Evolutionary conservation across 2,888 invertebrate species (phyloP), one percentile per base, ranked within the genome.

Genomic region (Daptonema setosum): DNA sequence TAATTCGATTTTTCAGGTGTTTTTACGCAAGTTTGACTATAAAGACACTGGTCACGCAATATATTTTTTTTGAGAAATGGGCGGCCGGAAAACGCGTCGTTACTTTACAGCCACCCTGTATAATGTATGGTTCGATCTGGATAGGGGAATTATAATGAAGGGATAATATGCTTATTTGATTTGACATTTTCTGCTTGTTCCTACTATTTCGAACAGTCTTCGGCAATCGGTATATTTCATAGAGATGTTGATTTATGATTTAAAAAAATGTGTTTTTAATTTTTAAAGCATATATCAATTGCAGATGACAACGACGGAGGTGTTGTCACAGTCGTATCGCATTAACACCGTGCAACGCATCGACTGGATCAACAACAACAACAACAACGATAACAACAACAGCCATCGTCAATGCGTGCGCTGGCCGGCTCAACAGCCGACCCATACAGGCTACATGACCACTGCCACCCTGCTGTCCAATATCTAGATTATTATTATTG

Each of bases 381-480:
- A 14, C 28, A 22, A 1, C 28, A 20, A 14, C n/a, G 52, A 28
- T 17, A 29, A 2, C 29, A 22, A 22, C 45, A 8, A 8, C 17
- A 22, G 3, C 11, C 11, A 8, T 3, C n/a, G 14, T 3, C n/a
- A n/a, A 3, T 52, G 28, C 28, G n/a, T 81, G 2, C 81, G 85
- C 65, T 64, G 54, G 51, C 82, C 85, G 8, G 69, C 76, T 59
- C 78, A 79, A 62, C 80, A 82, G 67, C 83, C 88, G 0, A 93
- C 93, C 0, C 95, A 97, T 73, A 95, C 95, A 8, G 95, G 95
- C 2, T 95, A 85, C 74, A 78, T 97, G 61, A 95, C 93, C 22
- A 84, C 88, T 69, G 91, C 90, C 2, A 85, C 90, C 0, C 74
- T 88, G 54, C 84, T 68, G 14, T 63, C 67, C 5, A 11, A 24